Base-by-base conservation (phyloP, 2,888 invertebrate genomes). In the Pollenia angustigena region DNA sequence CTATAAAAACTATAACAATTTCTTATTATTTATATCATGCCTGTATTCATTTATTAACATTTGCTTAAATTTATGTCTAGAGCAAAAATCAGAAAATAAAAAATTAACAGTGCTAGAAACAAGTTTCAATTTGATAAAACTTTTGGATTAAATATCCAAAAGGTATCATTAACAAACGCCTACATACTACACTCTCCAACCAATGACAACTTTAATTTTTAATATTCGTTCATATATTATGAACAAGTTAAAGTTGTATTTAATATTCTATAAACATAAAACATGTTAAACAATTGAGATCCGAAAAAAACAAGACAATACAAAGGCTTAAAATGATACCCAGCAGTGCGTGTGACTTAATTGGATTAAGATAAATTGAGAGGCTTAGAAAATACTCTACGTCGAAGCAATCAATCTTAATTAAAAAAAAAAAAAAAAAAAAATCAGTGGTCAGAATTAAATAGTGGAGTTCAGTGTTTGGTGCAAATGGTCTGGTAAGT, bases 111-210 rank as follows among this genome's bases (percentile, higher is more conserved):
- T 14, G 14, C 16, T 16, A 56, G 10, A 79, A 69, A 69, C 68
- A 79, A 58, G 60, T 52, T 79, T 50, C 4, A 40, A 16, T 42
- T 42, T 44, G 16, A 18, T 50, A 52, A 79, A 68, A 42, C 11
- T 23, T 10, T 42, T 44, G 64, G 44, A 54, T 66, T 64, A 68
- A 68, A 71, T 54, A 62, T 46, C 23, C 18, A 44, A 80, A 16
- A 10, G 10, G 11, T 75, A 69, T 75, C 60, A 82, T 69, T 69
- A 64, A 62, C 56, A 76, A 76, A 76, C 82, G 54, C 76, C 76
- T 56, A 76, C 76, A 18, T 42, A 9, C 16, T 42, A 9, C 16
- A 40, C 14, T 4, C 40, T 12, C 11, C 12, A n/a, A 40, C 40
- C 40, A 74, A 50, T 81, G 66, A 66, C 58, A 74, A 58, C 48